A percentile compares a stretch with the other conserved stretches of the same genome.
These are phyloP conservation scores for Acanthoscelides obtectus DNA, from an alignment of 2,888 invertebrate species.

Conservation along the genomic window DNA sequence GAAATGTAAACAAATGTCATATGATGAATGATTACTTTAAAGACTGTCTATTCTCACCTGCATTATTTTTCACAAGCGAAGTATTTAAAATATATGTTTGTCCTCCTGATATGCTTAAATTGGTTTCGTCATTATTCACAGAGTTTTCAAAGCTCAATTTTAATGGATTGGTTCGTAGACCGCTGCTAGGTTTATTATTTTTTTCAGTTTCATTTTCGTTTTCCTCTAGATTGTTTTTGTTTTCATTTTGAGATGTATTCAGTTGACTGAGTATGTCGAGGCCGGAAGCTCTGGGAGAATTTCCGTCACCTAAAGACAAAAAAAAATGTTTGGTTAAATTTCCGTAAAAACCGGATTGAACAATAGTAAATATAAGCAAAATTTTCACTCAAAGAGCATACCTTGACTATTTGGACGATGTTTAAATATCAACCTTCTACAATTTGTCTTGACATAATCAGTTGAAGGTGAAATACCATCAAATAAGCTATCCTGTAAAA, in stretches of 20 bases:
- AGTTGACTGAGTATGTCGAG: conserved; percentile 7
- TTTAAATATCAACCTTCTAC: conserved; percentile 27
- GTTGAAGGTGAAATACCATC: conserved; percentile 51
- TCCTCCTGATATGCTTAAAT: neutral
- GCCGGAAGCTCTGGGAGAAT: conserved; percentile 15
- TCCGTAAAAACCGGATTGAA: no score
- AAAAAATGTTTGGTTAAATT: no score
- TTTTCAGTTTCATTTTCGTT: conserved; percentile 7
- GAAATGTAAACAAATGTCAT: no score
- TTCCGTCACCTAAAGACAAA: neutral
- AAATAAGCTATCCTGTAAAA: conserved; percentile 67
- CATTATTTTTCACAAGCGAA: conserved; percentile 14
- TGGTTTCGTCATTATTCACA: conserved; percentile 12
- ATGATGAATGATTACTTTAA: neutral
- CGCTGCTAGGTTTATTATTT: neutral
- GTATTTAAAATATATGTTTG: conserved; percentile 14
- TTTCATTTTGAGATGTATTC: conserved; percentile 16
- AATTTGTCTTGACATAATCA: conserved; percentile 27
- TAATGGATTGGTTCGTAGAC: conserved; percentile 13
- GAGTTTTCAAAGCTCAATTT: conserved; percentile 25
- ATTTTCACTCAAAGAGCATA: conserved; percentile 1
- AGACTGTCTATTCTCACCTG: conserved; percentile 8
- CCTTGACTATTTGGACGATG: conserved; percentile 14
- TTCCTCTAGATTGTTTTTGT: conserved; percentile 8
- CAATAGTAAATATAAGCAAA: no score